These are phyloP conservation scores for Pristionchus japonicus DNA, from an alignment of 2,888 invertebrate species.

Conservation along the genomic window DNA sequence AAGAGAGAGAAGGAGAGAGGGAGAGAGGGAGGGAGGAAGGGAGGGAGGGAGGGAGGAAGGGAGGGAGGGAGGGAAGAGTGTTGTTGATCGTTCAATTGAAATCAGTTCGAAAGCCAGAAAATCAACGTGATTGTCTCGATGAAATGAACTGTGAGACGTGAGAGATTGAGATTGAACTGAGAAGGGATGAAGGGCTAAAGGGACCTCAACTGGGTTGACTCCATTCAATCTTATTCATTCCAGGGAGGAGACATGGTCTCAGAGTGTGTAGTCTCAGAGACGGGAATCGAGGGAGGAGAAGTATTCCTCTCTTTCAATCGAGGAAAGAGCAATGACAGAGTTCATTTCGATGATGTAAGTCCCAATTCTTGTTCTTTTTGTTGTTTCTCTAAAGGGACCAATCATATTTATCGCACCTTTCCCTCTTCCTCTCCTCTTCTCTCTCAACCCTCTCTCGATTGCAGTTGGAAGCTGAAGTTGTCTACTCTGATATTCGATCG, in stretches of 20 bases:
- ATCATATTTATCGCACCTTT: not conserved
- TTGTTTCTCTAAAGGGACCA: not conserved
- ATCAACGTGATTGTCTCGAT: not conserved
- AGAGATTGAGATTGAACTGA: not conserved
- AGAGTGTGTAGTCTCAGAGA: constrained; percentile 69
- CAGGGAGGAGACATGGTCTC: constrained; percentile 71
- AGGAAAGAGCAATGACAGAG: constrained; percentile 44
- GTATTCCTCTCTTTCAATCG: constrained; percentile 40
- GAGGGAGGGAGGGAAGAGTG: too few relatives aligned
- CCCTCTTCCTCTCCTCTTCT: too few relatives aligned
- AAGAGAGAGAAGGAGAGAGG: not conserved
- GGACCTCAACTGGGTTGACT: not conserved
- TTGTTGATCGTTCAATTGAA: constrained; percentile 1
- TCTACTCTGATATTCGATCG: constrained; percentile 23
- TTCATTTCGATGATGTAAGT: constrained; percentile 42
- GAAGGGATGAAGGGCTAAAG: not conserved
- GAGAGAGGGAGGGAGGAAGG: too few relatives aligned
- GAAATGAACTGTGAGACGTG: not conserved
- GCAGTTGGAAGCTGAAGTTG: constrained; percentile 24
- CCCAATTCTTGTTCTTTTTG: not conserved
- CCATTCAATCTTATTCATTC: too few relatives aligned
- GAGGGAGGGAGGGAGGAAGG: too few relatives aligned
- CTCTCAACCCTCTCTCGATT: too few relatives aligned
- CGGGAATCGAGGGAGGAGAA: constrained; percentile 42
- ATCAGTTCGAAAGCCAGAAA: not conserved